phyloP scores from a whole-genome alignment of 2,888 invertebrate species.

The Lepidocyrtinus sp. region DNA sequence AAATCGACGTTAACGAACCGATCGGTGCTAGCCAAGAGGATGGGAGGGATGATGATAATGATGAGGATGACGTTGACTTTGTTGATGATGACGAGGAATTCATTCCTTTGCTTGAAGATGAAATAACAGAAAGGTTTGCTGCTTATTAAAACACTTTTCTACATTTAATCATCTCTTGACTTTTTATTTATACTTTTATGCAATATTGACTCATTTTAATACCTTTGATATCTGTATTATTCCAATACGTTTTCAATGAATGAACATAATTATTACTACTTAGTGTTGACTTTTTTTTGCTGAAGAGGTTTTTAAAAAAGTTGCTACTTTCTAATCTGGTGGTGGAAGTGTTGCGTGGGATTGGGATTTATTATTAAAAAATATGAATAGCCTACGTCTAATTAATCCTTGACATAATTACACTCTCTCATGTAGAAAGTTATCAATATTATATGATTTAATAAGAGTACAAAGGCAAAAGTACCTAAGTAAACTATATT shows the following conservation, averaged over 20 bases:
- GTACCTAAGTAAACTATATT: neutral
- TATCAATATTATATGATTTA: neutral
- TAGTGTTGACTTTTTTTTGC: neutral
- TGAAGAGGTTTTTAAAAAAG: constrained; percentile 7
- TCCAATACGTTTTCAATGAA: neutral
- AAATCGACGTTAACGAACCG: constrained; percentile 71
- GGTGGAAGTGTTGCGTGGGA: constrained; percentile 39
- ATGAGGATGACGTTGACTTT: constrained; percentile 69
- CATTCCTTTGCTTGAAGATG: constrained; percentile 65
- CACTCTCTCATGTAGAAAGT: neutral
- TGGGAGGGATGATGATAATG: constrained; percentile 70
- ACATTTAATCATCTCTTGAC: constrained; percentile 21
- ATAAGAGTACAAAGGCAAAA: neutral
- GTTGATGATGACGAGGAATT: constrained; percentile 70
- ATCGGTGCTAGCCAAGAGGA: constrained; percentile 69
- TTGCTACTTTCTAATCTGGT: constrained; percentile 50
- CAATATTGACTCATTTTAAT: constrained; percentile 7
- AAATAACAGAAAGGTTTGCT: constrained; percentile 65
- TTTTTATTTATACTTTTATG: neutral
- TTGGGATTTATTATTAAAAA: constrained; percentile 14
- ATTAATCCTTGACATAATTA: constrained; percentile 56
- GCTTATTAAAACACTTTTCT: constrained; percentile 14
- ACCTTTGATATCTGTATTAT: neutral
- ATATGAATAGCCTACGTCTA: constrained; percentile 21
- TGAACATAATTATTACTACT: constrained; percentile 1